Conservation (phyloP, 2,888 invertebrate species). For the Ophraella communa region DNA sequence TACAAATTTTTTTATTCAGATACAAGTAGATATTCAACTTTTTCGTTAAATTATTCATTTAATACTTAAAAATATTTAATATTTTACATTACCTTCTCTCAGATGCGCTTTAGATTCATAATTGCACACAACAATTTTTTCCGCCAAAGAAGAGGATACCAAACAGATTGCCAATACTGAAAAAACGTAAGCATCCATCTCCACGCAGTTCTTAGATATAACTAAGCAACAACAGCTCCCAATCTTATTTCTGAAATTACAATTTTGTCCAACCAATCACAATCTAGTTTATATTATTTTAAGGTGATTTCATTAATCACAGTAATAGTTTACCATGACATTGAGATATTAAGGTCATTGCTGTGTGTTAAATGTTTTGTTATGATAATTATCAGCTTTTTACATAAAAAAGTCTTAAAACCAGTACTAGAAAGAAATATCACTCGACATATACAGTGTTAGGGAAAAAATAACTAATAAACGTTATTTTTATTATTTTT, state of each 20-base stretch:
- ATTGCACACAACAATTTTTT: constrained; percentile 72
- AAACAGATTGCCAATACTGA: constrained; percentile 32
- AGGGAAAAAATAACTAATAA: too few species aligned
- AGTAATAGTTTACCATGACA: constrained; percentile 11
- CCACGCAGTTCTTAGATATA: constrained; percentile 15
- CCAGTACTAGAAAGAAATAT: not conserved
- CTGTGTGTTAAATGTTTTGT: not conserved
- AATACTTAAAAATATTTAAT: not conserved
- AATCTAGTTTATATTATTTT: not conserved
- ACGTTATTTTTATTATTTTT: too few species aligned
- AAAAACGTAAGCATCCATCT: constrained; percentile 23
- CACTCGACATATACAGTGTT: not conserved
- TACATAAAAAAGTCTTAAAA: not conserved
- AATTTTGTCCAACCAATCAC: constrained; percentile 23
- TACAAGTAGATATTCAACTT: too few species aligned
- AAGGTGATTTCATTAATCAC: not conserved
- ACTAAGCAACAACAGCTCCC: constrained; percentile 6
- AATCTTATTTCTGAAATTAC: constrained; percentile 1
- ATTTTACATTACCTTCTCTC: constrained; percentile 68
- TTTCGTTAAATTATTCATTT: too few species aligned
- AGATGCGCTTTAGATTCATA: constrained; percentile 75
- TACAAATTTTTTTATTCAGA: not conserved
- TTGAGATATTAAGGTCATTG: constrained; percentile 8
- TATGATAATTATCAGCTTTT: not conserved
- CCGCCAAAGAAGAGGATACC: constrained; percentile 44